Evolutionary conservation across 2,113 vertebrate species (phyloP), one percentile per base, ranked within the genome.

Genomic region (Macaca nemestrina): DNA sequence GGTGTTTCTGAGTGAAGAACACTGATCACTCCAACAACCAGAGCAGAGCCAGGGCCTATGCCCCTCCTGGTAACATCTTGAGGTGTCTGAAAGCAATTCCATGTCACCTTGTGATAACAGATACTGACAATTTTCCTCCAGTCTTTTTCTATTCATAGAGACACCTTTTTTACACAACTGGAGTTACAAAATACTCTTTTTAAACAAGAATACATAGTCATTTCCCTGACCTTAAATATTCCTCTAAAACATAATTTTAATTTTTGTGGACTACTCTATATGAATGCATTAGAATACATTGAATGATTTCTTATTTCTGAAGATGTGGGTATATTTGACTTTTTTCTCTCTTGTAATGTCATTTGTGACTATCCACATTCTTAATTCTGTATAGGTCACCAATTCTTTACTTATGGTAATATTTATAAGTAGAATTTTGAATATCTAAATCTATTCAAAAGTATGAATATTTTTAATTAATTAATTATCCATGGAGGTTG

Each of bases 31-130:
- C 57, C 38, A 3, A 2, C 17, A 50, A 8, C 55, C 23, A 45
- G 0, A 17, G 13, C 25, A 17, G 2, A 70, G 27, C 1, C 80
- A 59, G 17, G 10, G 0, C 11, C 18, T 8, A 12, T 0, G 25
- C 0, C 17, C 27, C 1, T 55, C 6, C 38, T 57, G 4, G 3
- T 20, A 40, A 32, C 18, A 55, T 8, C 20, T 27, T 35, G 10
- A 72, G 14, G 20, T 30, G 32, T 45, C 40, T 11, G 35, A 57
- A 78, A 78, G n/a, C 35, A 57, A 70, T 8, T 45, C 17, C 22
- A 27, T 0, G 4, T 10, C 22, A 9, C 23, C 11, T 18, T 5
- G 1, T 45, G 20, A 12, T 5, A 72, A 43, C 5, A 86, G 6
- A 64, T 61, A 17, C 6, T 85, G 40, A 61, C 30, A 2, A 59